Conservation (phyloP, 2,888 invertebrate genomes). For the Ferrisia virgata region DNA sequence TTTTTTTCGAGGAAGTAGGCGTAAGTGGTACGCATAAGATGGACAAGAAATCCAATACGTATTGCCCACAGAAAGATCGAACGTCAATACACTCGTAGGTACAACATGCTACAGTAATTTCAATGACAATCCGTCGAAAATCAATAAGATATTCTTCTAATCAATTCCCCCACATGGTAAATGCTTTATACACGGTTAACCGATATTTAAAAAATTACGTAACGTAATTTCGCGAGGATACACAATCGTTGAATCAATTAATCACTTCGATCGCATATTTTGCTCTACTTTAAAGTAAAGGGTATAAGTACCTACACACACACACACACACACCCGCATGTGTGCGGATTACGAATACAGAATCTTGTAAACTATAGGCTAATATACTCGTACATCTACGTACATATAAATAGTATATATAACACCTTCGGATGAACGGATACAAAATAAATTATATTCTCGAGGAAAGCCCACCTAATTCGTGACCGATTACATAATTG, state of each 20-base stretch:
- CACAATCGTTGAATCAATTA: neutral
- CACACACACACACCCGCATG: too few relatives aligned
- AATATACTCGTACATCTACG: neutral
- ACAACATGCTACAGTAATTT: too few relatives aligned
- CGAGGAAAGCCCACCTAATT: constrained; percentile 3
- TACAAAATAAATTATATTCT: neutral
- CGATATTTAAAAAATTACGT: neutral
- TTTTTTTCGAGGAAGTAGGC: too few relatives aligned
- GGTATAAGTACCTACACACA: too few relatives aligned
- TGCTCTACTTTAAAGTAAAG: neutral
- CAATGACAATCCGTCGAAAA: neutral
- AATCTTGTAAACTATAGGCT: neutral
- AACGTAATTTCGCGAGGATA: neutral
- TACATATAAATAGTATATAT: neutral
- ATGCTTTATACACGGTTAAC: neutral
- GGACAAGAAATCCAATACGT: too few relatives aligned
- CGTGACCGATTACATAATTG: neutral
- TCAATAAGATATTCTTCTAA: neutral
- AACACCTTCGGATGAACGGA: constrained; percentile 17
- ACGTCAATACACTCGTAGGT: too few relatives aligned
- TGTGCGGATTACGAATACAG: neutral
- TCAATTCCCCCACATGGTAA: neutral
- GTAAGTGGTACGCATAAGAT: too few relatives aligned
- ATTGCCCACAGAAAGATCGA: too few relatives aligned
- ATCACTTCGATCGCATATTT: neutral